These are phyloP conservation scores for Atrichornis clamosus DNA, from an alignment of 2,113 vertebrate species.

Conservation along the genomic window DNA sequence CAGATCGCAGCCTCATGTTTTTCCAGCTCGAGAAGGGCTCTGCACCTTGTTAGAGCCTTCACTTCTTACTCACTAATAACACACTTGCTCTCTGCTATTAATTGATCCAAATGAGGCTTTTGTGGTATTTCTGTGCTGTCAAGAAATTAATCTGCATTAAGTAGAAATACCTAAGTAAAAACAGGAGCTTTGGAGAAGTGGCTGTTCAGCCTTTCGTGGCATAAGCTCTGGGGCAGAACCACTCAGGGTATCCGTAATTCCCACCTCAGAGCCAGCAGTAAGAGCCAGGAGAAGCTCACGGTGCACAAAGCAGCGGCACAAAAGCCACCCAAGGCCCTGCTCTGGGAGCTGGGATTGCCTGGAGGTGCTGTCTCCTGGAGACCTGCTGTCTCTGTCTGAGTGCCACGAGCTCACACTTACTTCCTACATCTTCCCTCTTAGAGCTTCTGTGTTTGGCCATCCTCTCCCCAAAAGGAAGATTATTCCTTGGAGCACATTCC, in stretches of 20 bases:
- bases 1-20: neutral
- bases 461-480: neutral
- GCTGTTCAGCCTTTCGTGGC: neutral
- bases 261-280: neutral
- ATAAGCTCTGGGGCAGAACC: neutral
- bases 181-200: neutral
- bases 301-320: neutral
- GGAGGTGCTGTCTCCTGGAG: neutral
- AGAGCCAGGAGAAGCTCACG: neutral
- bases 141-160: constrained; percentile 18
- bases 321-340: neutral
- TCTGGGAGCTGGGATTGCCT: neutral
- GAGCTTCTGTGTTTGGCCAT: neutral
- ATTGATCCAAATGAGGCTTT: constrained; percentile 7
- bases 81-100: neutral
- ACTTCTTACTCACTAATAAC: neutral
- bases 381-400: neutral
- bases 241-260: neutral
- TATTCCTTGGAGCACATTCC: neutral
- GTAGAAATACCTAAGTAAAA: neutral
- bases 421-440: neutral
- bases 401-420: accelerated
- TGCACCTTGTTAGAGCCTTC: neutral
- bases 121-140: neutral
- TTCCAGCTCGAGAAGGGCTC: neutral